Evolutionary conservation across 1,140 invertebrate genomes (phyloP).

Genomic region (Teleogryllus occipitalis): DNA sequence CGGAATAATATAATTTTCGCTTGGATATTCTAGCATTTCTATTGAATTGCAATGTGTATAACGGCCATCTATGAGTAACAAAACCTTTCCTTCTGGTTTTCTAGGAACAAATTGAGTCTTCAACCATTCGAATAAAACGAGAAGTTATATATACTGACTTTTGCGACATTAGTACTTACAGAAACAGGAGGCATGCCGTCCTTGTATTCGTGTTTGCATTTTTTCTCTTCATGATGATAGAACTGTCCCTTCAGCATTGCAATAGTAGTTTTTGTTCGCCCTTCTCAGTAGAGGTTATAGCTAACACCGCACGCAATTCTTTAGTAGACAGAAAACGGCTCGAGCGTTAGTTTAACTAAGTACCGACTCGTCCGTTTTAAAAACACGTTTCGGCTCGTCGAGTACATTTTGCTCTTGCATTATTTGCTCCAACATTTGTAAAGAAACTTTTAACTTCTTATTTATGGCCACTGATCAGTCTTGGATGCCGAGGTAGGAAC

Average conservation of each 20-base stretch:
- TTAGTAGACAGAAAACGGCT: too few relatives aligned
- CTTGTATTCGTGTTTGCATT: slow-evolving; percentile 27
- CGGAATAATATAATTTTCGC: slow-evolving; percentile 29
- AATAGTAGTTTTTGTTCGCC: too few relatives aligned
- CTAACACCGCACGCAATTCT: too few relatives aligned
- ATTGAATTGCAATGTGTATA: slow-evolving; percentile 24
- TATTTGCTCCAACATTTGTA: too few relatives aligned
- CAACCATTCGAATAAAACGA: slow-evolving; percentile 35
- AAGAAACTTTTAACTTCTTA: too few relatives aligned
- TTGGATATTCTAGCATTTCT: slow-evolving; percentile 27
- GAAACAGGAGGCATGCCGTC: slow-evolving; percentile 30
- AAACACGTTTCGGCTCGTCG: too few relatives aligned
- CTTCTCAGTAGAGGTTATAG: too few relatives aligned
- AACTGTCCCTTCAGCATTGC: slow-evolving; percentile 26
- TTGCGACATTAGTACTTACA: slow-evolving; percentile 30
- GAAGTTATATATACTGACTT: slow-evolving; percentile 34
- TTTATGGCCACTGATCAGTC: too few relatives aligned
- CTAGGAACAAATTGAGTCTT: slow-evolving; percentile 22
- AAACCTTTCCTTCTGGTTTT: slow-evolving; percentile 26
- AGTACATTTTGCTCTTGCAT: too few relatives aligned
- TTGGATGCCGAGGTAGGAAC: too few relatives aligned
- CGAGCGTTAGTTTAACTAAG: too few relatives aligned
- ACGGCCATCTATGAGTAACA: slow-evolving; percentile 28
- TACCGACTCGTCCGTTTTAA: too few relatives aligned
- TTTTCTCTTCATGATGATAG: slow-evolving; percentile 27